phyloP scores from a whole-genome alignment of 2,113 vertebrate genomes.

The Pavo muticus region DNA sequence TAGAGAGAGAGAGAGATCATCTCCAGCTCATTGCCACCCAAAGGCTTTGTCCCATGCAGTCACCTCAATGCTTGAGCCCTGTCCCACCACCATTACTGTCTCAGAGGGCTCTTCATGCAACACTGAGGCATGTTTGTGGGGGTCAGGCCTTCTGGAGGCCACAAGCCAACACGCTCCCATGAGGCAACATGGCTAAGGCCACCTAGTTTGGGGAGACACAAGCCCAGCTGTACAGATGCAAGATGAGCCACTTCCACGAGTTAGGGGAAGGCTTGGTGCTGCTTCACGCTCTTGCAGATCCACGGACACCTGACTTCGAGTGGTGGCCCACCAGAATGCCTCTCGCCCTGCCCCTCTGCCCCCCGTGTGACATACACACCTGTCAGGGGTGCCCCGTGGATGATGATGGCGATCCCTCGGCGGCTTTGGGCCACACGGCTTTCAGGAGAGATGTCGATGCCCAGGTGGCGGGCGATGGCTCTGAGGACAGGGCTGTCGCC shows the following conservation, averaged over 20 bases:
- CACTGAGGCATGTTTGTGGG: rapidly evolving
- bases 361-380: conserved; percentile 67
- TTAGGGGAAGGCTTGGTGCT: not conserved
- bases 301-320: not conserved
- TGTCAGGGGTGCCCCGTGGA: conserved; percentile 86
- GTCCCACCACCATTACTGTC: not conserved
- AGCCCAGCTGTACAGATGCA: not conserved
- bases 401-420: conserved; percentile 83
- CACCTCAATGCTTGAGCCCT: not conserved
- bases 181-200: rapidly evolving
- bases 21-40: not conserved
- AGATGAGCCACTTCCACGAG: not conserved
- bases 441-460: conserved; percentile 75
- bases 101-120: not conserved
- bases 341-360: not conserved
- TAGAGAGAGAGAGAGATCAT: not conserved
- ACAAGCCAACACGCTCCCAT: not conserved
- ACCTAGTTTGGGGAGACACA: too few relatives aligned
- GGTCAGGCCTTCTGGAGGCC: not conserved
- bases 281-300: rapidly evolving
- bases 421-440: conserved; percentile 56
- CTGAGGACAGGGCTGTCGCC: conserved; percentile 77
- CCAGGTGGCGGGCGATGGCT: conserved; percentile 79
- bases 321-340: not conserved
- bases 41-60: not conserved